Conservation (phyloP, 1,140 invertebrate genomes). For the Drosophila tristis region DNA sequence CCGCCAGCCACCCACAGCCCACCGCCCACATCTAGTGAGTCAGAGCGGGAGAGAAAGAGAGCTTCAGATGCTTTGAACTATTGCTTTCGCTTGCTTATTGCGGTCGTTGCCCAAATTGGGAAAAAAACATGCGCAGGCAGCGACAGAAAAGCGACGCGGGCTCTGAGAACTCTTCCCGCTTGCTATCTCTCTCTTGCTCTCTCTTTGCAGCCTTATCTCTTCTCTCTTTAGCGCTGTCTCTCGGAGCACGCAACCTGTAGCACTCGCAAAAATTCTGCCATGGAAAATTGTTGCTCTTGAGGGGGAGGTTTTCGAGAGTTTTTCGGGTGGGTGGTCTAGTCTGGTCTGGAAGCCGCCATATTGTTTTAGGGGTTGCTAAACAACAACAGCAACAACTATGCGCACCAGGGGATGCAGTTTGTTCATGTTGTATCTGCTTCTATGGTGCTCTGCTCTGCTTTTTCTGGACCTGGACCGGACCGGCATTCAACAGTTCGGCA, state of each 20-base stretch:
- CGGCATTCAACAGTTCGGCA: slow-evolving; percentile 83
- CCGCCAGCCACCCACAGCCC: slow-evolving; percentile 13
- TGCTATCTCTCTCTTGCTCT: slow-evolving; percentile 32
- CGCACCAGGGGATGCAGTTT: slow-evolving; percentile 16
- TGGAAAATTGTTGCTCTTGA: slow-evolving; percentile 64
- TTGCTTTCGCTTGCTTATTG: slow-evolving; percentile 40
- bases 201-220: slow-evolving; percentile 2
- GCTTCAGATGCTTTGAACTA: slow-evolving; percentile 42
- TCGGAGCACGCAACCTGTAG: slow-evolving; percentile 52
- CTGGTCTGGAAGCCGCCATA: slow-evolving; percentile 61
- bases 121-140: slow-evolving; percentile 62
- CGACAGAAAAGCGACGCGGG: no score
- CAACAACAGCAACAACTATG: slow-evolving; percentile 10
- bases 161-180: slow-evolving; percentile 57
- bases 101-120: slow-evolving; percentile 73
- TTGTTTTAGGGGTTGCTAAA: slow-evolving; percentile 72
- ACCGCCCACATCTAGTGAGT: slow-evolving; percentile 1
- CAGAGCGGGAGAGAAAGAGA: slow-evolving; percentile 5
- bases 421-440: slow-evolving; percentile 35
- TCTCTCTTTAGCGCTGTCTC: slow-evolving; percentile 25
- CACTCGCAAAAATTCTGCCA: slow-evolving; percentile 39
- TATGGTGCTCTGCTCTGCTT: no score
- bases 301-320: slow-evolving; percentile 27
- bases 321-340: slow-evolving; percentile 42
- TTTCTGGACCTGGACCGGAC: slow-evolving; percentile 18